A percentile compares a stretch with the other conserved stretches of the same genome.
Evolutionary conservation across 2,113 vertebrate genomes (phyloP).

Genomic region (Nycticorax nycticorax): DNA sequence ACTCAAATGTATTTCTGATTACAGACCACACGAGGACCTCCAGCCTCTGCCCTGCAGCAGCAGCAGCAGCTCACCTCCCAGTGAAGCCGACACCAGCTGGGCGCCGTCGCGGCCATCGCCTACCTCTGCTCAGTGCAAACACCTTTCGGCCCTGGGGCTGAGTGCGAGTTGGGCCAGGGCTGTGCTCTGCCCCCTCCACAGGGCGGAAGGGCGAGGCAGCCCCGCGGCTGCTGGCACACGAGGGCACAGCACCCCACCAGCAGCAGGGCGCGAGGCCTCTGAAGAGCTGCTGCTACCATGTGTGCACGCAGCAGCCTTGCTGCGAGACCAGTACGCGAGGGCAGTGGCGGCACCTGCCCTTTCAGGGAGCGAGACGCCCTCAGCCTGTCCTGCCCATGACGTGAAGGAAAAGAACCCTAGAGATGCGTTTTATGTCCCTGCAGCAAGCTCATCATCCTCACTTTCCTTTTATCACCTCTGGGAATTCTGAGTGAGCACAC

Average conservation of each 20-base stretch:
- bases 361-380: not conserved
- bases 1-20: constrained; percentile 38
- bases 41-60: not conserved
- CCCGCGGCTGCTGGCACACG: fast-evolving
- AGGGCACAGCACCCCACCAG: fast-evolving
- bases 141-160: not conserved
- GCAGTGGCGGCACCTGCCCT: not conserved
- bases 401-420: not conserved
- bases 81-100: not conserved
- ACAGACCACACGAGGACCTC: not conserved
- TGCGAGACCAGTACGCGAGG: not conserved
- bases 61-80: not conserved
- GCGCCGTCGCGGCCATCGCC: not conserved
- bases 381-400: not conserved
- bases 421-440: not conserved
- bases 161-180: fast-evolving
- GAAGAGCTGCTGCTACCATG: not conserved
- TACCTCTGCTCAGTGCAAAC: not conserved
- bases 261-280: not conserved
- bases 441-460: not conserved
- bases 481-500: not conserved
- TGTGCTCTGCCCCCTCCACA: not conserved
- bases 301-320: fast-evolving
- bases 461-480: not conserved
- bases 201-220: not conserved